These are phyloP conservation scores for Calliopsis andreniformis DNA, from an alignment of 1,140 invertebrate species.

Conservation along the genomic window DNA sequence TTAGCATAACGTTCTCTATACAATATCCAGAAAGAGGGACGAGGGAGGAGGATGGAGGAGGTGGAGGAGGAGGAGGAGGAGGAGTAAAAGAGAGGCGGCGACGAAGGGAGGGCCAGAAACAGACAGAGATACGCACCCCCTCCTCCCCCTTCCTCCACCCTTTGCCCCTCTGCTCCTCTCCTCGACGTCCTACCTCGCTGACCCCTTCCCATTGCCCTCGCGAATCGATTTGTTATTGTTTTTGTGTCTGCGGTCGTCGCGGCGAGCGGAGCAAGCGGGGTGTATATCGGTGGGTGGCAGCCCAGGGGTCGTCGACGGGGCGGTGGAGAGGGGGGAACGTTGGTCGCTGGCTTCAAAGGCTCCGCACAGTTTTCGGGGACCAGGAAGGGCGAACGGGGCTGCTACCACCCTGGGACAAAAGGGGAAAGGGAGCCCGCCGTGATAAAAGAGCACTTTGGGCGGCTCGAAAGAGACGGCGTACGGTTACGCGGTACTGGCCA, in stretches of 20 bases:
- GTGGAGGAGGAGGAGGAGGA: background rate
- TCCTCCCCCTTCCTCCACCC: conserved; percentile 44
- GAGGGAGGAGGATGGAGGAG: conserved; percentile 22
- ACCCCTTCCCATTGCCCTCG: conserved; percentile 76
- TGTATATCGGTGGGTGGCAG: conserved; percentile 54
- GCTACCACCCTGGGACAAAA: conserved; percentile 14
- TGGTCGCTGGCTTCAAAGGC: conserved; percentile 50
- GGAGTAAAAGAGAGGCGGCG: conserved; percentile 9
- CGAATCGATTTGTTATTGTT: conserved; percentile 82
- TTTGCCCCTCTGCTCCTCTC: conserved; percentile 59
- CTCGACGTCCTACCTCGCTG: conserved; percentile 66
- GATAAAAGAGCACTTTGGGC: conserved; percentile 39
- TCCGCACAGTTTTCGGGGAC: conserved; percentile 58
- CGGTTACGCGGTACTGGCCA: conserved; percentile 46
- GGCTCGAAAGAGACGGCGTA: conserved; percentile 51
- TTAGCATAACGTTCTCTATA: conserved; percentile 72
- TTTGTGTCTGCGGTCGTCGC: conserved; percentile 80
- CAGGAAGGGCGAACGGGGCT: conserved; percentile 50
- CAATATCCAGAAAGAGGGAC: conserved; percentile 69
- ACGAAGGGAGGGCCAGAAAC: conserved; percentile 40
- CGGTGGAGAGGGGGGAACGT: background rate
- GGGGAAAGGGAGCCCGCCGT: conserved; percentile 18
- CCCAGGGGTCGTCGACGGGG: conserved; percentile 9
- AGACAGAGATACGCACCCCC: conserved; percentile 21
- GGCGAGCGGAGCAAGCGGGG: conserved; percentile 65